These are phyloP conservation scores for Zalophus californianus DNA, from an alignment of 2,797 vertebrate genomes.

Conservation along the genomic window DNA sequence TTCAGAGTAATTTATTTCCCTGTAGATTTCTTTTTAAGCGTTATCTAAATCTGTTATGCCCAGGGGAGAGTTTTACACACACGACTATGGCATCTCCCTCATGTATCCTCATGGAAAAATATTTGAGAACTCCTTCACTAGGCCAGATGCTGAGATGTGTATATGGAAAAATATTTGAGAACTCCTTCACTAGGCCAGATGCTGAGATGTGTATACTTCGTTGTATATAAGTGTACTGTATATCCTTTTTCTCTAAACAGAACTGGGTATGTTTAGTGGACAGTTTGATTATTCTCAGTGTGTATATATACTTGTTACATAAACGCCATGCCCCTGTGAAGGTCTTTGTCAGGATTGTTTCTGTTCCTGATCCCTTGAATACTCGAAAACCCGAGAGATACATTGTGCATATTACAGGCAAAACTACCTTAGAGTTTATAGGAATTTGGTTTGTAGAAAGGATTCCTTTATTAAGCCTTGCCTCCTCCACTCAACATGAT, in stretches of 20 bases:
- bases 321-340: conserved; percentile 34
- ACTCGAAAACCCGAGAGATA: conserved; percentile 51
- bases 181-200: not conserved
- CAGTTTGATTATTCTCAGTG: conserved; percentile 55
- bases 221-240: conserved; percentile 28
- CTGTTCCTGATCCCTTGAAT: conserved; percentile 64
- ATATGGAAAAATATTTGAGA: not conserved
- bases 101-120: not conserved
- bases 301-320: conserved; percentile 60
- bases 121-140: not conserved
- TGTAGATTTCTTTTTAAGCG: not conserved
- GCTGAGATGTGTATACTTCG: conserved; percentile 33
- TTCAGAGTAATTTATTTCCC: conserved; percentile 45
- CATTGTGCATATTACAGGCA: not conserved
- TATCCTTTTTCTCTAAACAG: conserved; percentile 65
- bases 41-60: not conserved
- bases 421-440: conserved; percentile 47
- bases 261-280: conserved; percentile 59
- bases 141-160: not conserved
- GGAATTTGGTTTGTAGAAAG: conserved; percentile 58
- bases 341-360: conserved; percentile 69
- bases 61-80: not conserved
- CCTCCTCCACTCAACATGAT: conserved; percentile 8
- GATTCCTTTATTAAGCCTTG: conserved; percentile 52
- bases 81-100: not conserved